Percentiles rank a stretch among this genome's conserved stretches.
Conservation (phyloP, 2,113 vertebrate genomes). For the Sinocyclocheilus grahami region DNA sequence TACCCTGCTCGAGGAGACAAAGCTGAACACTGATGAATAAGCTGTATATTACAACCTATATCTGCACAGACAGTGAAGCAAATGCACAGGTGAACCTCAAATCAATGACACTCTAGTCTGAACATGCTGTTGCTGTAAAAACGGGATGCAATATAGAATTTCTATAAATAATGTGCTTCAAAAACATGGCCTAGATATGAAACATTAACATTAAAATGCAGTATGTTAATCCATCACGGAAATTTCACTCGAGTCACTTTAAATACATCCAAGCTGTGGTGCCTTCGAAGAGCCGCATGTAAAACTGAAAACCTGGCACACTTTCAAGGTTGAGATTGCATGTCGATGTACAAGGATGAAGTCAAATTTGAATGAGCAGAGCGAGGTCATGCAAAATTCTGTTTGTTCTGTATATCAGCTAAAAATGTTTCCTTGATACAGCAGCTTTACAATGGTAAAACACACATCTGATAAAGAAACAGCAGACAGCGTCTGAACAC, state of each 20-base stretch:
- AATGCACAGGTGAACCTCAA: background rate
- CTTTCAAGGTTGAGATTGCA: background rate
- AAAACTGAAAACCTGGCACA: background rate
- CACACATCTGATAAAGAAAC: background rate
- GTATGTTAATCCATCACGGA: background rate
- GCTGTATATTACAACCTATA: background rate
- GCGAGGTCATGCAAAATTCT: background rate
- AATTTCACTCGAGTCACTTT: background rate
- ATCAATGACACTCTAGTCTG: background rate
- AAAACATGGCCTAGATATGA: background rate
- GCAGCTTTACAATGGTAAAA: background rate
- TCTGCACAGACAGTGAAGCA: background rate
- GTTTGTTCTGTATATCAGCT: background rate
- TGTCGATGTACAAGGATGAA: constrained; percentile 56
- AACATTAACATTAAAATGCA: background rate
- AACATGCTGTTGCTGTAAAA: background rate
- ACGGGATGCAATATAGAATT: background rate
- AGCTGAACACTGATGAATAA: no score
- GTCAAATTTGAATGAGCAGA: background rate
- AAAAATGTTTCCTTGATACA: background rate
- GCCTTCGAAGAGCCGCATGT: background rate
- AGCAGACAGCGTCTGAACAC: background rate
- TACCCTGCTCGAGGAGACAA: no score
- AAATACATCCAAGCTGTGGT: background rate
- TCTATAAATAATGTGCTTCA: no score